Evolutionary conservation across 2,113 vertebrate genomes (phyloP), one percentile per base, ranked within the genome.

Genomic region (Brachyhypopomus occidentalis): DNA sequence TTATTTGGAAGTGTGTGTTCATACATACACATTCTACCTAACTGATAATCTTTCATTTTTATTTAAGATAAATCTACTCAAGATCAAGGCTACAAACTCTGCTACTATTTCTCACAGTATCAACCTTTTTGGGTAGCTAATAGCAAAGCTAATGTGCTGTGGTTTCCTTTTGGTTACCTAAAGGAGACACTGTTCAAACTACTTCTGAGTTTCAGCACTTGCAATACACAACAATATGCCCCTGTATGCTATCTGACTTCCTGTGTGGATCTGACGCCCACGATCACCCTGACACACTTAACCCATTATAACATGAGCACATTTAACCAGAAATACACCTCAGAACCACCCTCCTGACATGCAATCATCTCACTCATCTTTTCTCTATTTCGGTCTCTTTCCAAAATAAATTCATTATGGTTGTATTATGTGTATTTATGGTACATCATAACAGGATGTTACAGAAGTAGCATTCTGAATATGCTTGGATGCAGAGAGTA

Each of bases 251-350:
- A 41, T 41, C 20, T 70, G 38, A 70, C 66, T 41, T 70, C 66
- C 66, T 70, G 66, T 70, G 36, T 70, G 34, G 27, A 36, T 70
- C 19, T n/a, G 66, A 70, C 36, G 17, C 66, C 66, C 66, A 41
- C 36, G 20, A 41, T 14, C 66, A 14, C 12, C 12, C 45, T 52
- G 45, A 52, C 45, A 7, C 41, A 9, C 41, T 41, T 41, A 41
- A 41, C 41, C 41, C 41, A 41, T 41, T 41, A 41, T 30, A 4
- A 14, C 30, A 17, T 41, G 66, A 70, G n/a, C 62, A 64, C 2
- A 17, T 25, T 17, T 14, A 52, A 52, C 45, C 12, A 16, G 25
- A 20, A 16, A 19, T 20, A 67, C 9, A 67, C 4, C 17, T n/a
- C 16, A 64, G 6, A 27, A 14, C 62, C 23, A 6, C 12, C 27